phyloP scores from a whole-genome alignment of 2,888 invertebrate species.

The Drosophila kanekoi region DNA sequence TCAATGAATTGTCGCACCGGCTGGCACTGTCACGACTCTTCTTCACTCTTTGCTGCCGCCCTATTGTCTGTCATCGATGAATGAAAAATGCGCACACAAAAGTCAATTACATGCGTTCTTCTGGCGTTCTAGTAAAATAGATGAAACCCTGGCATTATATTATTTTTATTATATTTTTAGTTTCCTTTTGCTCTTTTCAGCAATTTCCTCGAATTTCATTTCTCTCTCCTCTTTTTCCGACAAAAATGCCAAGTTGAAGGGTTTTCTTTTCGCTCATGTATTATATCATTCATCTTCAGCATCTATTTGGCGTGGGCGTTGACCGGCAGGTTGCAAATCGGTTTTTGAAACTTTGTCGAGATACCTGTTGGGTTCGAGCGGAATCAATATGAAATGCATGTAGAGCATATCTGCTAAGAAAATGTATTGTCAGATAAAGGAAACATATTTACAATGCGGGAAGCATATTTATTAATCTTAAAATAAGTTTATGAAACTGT shows the following conservation, averaged over 20 bases:
- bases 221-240: slow-evolving; percentile 23
- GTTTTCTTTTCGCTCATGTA: slow-evolving; percentile 26
- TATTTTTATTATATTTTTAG: slow-evolving; percentile 37
- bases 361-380: background rate
- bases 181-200: slow-evolving; percentile 67
- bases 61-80: slow-evolving; percentile 51
- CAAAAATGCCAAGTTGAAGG: slow-evolving; percentile 60
- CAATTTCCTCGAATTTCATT: slow-evolving; percentile 60
- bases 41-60: slow-evolving; percentile 39
- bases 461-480: background rate
- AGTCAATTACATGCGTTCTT: slow-evolving; percentile 82
- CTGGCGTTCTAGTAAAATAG: slow-evolving; percentile 42
- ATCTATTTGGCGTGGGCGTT: slow-evolving; percentile 51
- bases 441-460: background rate
- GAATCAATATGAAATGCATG: background rate
- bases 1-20: slow-evolving; percentile 76
- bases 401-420: background rate
- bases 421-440: background rate
- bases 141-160: slow-evolving; percentile 50
- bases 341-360: background rate
- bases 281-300: slow-evolving; percentile 26
- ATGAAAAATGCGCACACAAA: slow-evolving; percentile 74
- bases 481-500: slow-evolving; percentile 8
- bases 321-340: slow-evolving; percentile 1
- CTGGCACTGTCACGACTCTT: slow-evolving; percentile 13